These are phyloP conservation scores for Rotaria magnacalcarata DNA, from an alignment of 2,888 invertebrate species.

Conservation along the genomic window DNA sequence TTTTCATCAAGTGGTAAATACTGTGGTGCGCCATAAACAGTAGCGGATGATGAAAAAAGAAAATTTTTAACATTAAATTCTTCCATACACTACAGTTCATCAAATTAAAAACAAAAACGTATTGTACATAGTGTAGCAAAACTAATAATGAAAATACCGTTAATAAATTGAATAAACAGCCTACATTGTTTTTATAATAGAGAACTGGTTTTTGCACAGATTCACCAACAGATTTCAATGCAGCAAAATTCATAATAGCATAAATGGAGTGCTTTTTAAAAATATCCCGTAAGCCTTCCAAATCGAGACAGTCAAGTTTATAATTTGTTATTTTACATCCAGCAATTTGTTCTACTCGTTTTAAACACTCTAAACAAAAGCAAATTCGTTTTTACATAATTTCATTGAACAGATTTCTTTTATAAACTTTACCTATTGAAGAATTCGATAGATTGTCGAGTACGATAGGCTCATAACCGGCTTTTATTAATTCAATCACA, in stretches of 20 bases:
- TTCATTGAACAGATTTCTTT: neutral
- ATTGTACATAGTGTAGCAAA: neutral
- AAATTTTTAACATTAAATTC: slow-evolving; percentile 74
- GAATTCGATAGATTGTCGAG: slow-evolving; percentile 88
- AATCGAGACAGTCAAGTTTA: slow-evolving; percentile 40
- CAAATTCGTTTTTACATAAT: neutral
- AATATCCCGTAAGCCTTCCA: slow-evolving; percentile 13
- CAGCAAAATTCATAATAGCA: slow-evolving; percentile 87
- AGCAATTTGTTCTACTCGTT: slow-evolving; percentile 73
- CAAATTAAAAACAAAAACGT: too few relatives aligned
- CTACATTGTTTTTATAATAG: slow-evolving; percentile 88
- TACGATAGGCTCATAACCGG: slow-evolving; percentile 78
- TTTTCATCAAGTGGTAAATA: slow-evolving; percentile 81
- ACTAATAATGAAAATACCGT: neutral
- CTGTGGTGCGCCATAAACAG: slow-evolving; percentile 86
- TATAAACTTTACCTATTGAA: slow-evolving; percentile 64
- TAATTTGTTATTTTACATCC: slow-evolving; percentile 63
- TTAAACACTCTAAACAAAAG: slow-evolving; percentile 68
- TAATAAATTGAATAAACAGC: slow-evolving; percentile 82
- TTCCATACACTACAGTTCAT: slow-evolving; percentile 70
- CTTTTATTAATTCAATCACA: slow-evolving; percentile 78
- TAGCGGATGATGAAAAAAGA: slow-evolving; percentile 82
- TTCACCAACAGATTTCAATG: slow-evolving; percentile 90
- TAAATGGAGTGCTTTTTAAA: slow-evolving; percentile 35
- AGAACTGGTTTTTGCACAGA: slow-evolving; percentile 83